These are phyloP conservation scores for Calephelis virginiensis DNA, from an alignment of 1,140 invertebrate species.

Conservation along the genomic window DNA sequence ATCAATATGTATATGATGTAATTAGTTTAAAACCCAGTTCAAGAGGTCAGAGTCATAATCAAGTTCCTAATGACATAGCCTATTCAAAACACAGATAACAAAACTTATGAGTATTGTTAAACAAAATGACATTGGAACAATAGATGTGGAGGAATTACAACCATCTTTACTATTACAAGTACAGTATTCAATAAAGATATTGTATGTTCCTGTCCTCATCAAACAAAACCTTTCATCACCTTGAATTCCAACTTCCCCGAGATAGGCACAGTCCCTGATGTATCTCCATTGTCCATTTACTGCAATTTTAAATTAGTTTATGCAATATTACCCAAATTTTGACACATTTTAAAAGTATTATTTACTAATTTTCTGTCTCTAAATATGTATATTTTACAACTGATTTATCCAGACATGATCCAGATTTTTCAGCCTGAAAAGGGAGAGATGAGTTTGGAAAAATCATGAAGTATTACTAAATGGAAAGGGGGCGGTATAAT, in stretches of 20 bases:
- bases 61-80: too few species aligned
- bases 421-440: too few species aligned
- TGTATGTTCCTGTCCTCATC: slow-evolving; percentile 94
- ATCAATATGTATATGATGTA: too few species aligned
- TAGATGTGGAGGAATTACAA: slow-evolving; percentile 83
- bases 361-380: too few species aligned
- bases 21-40: too few species aligned
- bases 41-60: neutral
- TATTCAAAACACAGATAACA: slow-evolving; percentile 17
- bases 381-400: too few species aligned
- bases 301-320: slow-evolving; percentile 48
- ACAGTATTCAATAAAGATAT: slow-evolving; percentile 96
- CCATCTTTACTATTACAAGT: slow-evolving; percentile 96
- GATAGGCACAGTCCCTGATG: slow-evolving; percentile 91
- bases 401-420: too few species aligned
- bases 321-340: too few species aligned
- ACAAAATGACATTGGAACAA: slow-evolving; percentile 43
- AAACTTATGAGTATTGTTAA: slow-evolving; percentile 27
- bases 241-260: slow-evolving; percentile 93
- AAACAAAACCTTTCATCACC: slow-evolving; percentile 94
- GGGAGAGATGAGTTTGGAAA: too few species aligned
- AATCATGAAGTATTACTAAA: too few species aligned
- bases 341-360: too few species aligned
- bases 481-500: too few species aligned
- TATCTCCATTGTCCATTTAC: slow-evolving; percentile 95